Evolutionary conservation across 1,140 invertebrate species (phyloP).

Genomic region (Lepidurus packardi): DNA sequence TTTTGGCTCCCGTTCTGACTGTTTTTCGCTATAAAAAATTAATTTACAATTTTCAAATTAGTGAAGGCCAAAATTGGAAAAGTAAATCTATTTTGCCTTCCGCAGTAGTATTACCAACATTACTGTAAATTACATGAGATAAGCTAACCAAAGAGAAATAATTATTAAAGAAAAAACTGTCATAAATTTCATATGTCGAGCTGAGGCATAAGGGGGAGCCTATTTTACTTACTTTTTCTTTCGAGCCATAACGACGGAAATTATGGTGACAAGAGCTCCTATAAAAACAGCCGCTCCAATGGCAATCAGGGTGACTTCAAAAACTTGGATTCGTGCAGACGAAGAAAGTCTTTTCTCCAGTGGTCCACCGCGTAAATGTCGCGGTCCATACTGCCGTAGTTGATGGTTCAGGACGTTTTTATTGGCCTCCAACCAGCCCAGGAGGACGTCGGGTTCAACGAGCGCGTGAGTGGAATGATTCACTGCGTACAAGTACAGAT

Average conservation of each 20-base stretch:
- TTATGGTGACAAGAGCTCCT: conserved; percentile 24
- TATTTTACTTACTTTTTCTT: conserved; percentile 23
- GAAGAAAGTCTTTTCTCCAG: neutral
- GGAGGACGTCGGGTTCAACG: neutral
- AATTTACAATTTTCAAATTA: no score
- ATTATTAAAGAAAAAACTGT: no score
- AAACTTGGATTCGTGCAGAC: conserved; percentile 1
- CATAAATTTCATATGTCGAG: no score
- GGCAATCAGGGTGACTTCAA: conserved; percentile 30
- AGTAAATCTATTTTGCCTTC: no score
- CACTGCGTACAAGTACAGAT: conserved; percentile 75
- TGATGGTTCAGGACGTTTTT: conserved; percentile 9
- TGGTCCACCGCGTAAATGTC: conserved; percentile 22
- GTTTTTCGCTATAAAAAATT: no score
- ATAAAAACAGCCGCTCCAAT: conserved; percentile 28
- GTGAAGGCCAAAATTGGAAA: no score
- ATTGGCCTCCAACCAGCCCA: neutral
- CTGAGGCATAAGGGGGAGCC: no score
- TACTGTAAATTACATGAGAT: no score
- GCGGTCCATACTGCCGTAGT: neutral
- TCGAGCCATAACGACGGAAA: conserved; percentile 23
- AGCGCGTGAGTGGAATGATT: conserved; percentile 50
- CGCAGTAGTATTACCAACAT: no score
- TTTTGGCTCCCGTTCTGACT: no score
- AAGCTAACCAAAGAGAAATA: no score